phyloP scores from a whole-genome alignment of 2,888 invertebrate genomes.

The Synanthedon vespiformis region DNA sequence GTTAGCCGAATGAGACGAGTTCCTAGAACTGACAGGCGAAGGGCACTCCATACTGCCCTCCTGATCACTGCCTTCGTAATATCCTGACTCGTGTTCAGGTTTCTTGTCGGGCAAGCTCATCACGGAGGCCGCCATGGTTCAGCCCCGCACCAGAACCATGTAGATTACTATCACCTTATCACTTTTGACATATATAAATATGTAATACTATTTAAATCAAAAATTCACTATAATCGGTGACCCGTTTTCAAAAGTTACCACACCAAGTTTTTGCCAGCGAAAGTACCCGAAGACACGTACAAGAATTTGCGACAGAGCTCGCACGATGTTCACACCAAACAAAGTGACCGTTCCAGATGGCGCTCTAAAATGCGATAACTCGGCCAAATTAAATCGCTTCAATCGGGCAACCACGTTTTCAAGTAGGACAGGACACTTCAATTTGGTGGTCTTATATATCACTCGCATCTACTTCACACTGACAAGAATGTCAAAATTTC shows the following conservation, averaged over 20 bases:
- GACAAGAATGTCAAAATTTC: slow-evolving; percentile 49
- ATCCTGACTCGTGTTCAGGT: slow-evolving; percentile 84
- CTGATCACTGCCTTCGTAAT: slow-evolving; percentile 81
- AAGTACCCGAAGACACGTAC: slow-evolving; percentile 47
- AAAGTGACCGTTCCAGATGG: slow-evolving; percentile 36
- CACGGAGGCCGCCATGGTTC: slow-evolving; percentile 65
- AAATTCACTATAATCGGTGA: background rate
- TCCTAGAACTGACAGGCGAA: slow-evolving; percentile 54
- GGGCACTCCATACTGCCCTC: slow-evolving; percentile 72
- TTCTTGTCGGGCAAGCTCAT: slow-evolving; percentile 75
- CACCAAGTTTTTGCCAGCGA: slow-evolving; percentile 34
- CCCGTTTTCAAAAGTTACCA: background rate
- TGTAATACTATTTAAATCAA: background rate
- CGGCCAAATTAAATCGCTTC: slow-evolving; percentile 26
- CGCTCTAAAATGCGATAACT: slow-evolving; percentile 30
- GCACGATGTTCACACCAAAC: slow-evolving; percentile 40
- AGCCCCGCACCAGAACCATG: slow-evolving; percentile 54
- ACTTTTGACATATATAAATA: background rate
- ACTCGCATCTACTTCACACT: slow-evolving; percentile 43
- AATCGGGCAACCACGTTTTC: slow-evolving; percentile 16
- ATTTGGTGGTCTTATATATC: slow-evolving; percentile 10
- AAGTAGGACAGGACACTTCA: slow-evolving; percentile 17
- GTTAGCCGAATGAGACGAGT: slow-evolving; percentile 53
- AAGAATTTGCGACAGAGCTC: slow-evolving; percentile 33
- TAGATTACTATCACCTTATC: slow-evolving; percentile 18